Evolutionary conservation across 2,113 vertebrate genomes (phyloP), one percentile per base, ranked within the genome.

Genomic region (sheep (Ovis aries)): DNA sequence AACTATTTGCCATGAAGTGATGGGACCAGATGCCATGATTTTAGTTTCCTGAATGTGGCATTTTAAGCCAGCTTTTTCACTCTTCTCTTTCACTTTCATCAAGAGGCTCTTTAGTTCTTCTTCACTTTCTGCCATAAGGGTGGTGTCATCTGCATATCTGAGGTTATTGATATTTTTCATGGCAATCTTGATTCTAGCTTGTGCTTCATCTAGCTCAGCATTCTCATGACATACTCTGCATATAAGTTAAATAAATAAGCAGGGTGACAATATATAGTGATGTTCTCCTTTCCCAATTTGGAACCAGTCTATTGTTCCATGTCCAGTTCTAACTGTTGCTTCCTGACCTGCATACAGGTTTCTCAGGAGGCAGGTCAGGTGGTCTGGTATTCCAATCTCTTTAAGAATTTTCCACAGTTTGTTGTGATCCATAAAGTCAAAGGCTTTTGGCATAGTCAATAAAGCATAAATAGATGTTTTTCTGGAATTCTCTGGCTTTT

Each of bases 231-330:
- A 4, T 36, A 36, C 17, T 21, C 17, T 71, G 8, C n/a, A 71
- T 71, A 36, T 71, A 71, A 36, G 33, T 71, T 71, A 71, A 11
- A 21, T 64, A 64, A n/a, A 64, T 71, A 71, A 71, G 9, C 17
- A 36, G 2, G 0, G n/a, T 71, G 17, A 71, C n/a, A 71, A 21
- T 71, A 71, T 71, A 36, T 2, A 21, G 4, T 71, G n/a, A 71
- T 0, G 0, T 71, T 1, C 4, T 71, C 64, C n/a, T 71, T 36
- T 36, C 1, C n/a, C n/a, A 1, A 36, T 71, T 71, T 71, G n/a
- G 9, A 71, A 21, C 17, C 17, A 36, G 16, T 71, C 17, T 71
- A 5, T 67, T 67, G 64, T 71, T 36, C 17, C 64, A 71, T 71
- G 64, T 36, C 64, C 9, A 71, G n/a, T 71, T 71, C 17, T 36